Base-by-base conservation (phyloP, 2,888 invertebrate genomes). In the Bombylius discolor region DNA sequence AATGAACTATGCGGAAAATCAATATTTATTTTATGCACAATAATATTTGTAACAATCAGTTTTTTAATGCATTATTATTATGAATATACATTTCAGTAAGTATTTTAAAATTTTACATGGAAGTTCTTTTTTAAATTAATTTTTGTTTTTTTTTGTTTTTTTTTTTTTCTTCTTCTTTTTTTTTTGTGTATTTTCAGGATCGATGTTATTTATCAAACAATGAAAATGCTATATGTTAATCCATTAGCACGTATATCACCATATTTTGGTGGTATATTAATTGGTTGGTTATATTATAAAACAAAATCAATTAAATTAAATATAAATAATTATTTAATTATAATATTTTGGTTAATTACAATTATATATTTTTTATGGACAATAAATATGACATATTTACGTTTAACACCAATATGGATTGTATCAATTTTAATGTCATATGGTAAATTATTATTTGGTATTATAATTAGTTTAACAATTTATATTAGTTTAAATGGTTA, bases 301-400 rank as follows among this genome's bases (percentile, higher is more conserved):
- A 42, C 11, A 11, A 42, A 42, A 42, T 42, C 11, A 11, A 42
- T 52, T 42, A 33, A 47, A 49, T 47, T 61, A 23, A 47, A 55
- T 60, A 46, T 55, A 48, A 54, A 36, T 48, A 36, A 56, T 44
- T 48, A 49, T 31, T 48, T 58, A 54, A 9, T 58, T 55, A 61
- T 58, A 56, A n/a, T 59, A 39, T 68, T 68, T 59, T 69, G 69
- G 69, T 50, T 63, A 7, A 49, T 65, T 39, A 61, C 60, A 5
- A 52, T 59, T 51, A 45, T 59, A 47, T 49, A 67, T 11, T 66
- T 66, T 58, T 59, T 64, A 51, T 56, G 59, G 13, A 68, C 68
- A 36, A 66, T 66, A 56, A 65, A 66, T 55, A 68, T 68, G 68
- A 68, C 64, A 53, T 69, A 65, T 57, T 68, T 66, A 66, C 65